Percentiles rank a stretch among this genome's conserved stretches.
These are phyloP conservation scores for Drosophila subobscura DNA, from an alignment of 1,140 invertebrate genomes.

Conservation along the genomic window DNA sequence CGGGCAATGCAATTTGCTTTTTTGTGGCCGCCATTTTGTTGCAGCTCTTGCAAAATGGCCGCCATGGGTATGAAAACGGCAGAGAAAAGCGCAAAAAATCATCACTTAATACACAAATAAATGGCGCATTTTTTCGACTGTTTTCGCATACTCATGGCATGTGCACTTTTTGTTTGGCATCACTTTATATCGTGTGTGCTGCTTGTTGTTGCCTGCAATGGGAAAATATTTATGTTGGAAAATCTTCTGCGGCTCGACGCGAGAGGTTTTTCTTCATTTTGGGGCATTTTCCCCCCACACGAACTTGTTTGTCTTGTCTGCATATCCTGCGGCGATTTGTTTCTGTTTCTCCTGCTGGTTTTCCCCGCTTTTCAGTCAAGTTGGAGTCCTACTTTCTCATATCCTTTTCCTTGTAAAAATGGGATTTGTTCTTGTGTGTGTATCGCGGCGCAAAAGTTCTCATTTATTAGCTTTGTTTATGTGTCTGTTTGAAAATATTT, in stretches of 20 bases:
- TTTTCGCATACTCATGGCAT: slow-evolving; percentile 7
- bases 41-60: slow-evolving; percentile 65
- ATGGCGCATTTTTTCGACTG: slow-evolving; percentile 64
- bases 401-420: slow-evolving; percentile 66
- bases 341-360: slow-evolving; percentile 31
- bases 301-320: slow-evolving; percentile 78
- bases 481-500: slow-evolving; percentile 65
- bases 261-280: slow-evolving; percentile 56
- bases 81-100: slow-evolving; percentile 50
- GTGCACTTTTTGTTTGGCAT: slow-evolving; percentile 9
- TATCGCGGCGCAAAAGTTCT: slow-evolving; percentile 68
- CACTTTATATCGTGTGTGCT: slow-evolving; percentile 59
- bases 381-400: slow-evolving; percentile 22
- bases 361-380: slow-evolving; percentile 26
- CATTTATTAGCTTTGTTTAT: slow-evolving; percentile 76
- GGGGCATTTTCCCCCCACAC: slow-evolving; percentile 15
- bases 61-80: slow-evolving; percentile 23
- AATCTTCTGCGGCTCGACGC: slow-evolving; percentile 69
- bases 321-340: slow-evolving; percentile 78
- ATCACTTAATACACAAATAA: slow-evolving; percentile 76
- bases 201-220: slow-evolving; percentile 23
- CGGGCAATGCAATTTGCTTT: slow-evolving; percentile 61
- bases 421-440: slow-evolving; percentile 62
- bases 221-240: slow-evolving; percentile 78
- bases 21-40: slow-evolving; percentile 73